These are phyloP conservation scores for Synanthedon andrenaeformis DNA, from an alignment of 2,888 invertebrate species.

Conservation along the genomic window DNA sequence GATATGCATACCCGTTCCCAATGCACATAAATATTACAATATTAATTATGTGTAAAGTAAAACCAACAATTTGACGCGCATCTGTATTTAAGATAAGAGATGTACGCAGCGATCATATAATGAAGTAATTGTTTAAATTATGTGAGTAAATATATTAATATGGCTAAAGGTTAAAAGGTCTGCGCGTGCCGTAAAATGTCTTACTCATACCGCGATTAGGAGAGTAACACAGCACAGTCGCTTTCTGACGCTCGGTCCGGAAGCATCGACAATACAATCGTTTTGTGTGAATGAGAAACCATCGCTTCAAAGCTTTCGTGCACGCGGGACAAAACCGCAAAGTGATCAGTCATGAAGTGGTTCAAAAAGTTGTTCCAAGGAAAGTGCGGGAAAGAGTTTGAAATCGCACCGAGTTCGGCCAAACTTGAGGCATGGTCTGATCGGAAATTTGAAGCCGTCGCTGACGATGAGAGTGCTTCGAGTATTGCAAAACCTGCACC, in stretches of 20 bases:
- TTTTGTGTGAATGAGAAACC: slow-evolving; percentile 69
- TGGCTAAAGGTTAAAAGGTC: slow-evolving; percentile 57
- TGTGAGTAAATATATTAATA: slow-evolving; percentile 50
- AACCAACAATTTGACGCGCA: slow-evolving; percentile 43
- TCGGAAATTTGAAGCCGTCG: slow-evolving; percentile 19
- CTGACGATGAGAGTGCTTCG: background rate
- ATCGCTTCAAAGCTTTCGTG: slow-evolving; percentile 71
- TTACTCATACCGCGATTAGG: slow-evolving; percentile 20
- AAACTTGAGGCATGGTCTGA: slow-evolving; percentile 18
- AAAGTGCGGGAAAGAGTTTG: slow-evolving; percentile 44
- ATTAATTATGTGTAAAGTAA: too few relatives aligned
- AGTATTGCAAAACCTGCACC: slow-evolving; percentile 10
- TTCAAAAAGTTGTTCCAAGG: slow-evolving; percentile 74
- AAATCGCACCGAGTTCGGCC: slow-evolving; percentile 15
- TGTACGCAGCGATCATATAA: slow-evolving; percentile 1
- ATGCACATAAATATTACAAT: background rate
- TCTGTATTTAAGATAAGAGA: slow-evolving; percentile 19
- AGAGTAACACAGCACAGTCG: slow-evolving; percentile 21
- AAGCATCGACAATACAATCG: slow-evolving; percentile 14
- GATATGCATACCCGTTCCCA: background rate
- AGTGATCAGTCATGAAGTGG: slow-evolving; percentile 73
- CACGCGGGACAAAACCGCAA: slow-evolving; percentile 74
- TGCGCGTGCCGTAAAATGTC: slow-evolving; percentile 48
- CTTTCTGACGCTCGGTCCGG: slow-evolving; percentile 22
- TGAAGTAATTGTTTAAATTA: slow-evolving; percentile 27